Evolutionary conservation across 2,888 invertebrate genomes (phyloP).

Genomic region (Platypus cylindrus): DNA sequence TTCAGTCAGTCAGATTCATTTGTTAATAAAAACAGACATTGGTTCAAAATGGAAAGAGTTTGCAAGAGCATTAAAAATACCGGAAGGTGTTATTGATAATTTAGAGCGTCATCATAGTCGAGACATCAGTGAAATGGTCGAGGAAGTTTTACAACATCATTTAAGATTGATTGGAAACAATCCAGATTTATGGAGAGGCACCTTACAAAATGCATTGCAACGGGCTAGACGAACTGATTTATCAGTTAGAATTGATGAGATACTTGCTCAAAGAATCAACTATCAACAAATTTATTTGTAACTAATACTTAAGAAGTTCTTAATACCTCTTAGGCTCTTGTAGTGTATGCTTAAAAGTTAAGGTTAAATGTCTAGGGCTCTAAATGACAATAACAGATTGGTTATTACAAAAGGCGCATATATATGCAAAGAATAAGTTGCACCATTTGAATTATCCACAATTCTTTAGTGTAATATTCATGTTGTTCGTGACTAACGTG

Average conservation of each 20-base stretch:
- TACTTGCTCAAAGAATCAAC: neutral
- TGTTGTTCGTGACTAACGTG: too few relatives aligned
- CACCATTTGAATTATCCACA: too few relatives aligned
- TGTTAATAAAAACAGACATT: conserved; percentile 20
- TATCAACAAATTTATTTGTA: too few relatives aligned
- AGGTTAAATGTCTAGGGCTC: too few relatives aligned
- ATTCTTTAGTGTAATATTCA: too few relatives aligned
- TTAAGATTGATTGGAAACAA: conserved; percentile 16
- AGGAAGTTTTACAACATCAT: conserved; percentile 20
- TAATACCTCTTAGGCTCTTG: too few relatives aligned
- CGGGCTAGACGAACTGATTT: conserved; percentile 25
- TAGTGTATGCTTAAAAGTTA: too few relatives aligned
- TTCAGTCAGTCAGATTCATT: conserved; percentile 14
- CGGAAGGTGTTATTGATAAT: conserved; percentile 26
- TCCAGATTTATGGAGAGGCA: conserved; percentile 17
- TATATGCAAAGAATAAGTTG: too few relatives aligned
- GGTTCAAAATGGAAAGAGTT: conserved; percentile 29
- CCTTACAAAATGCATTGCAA: conserved; percentile 22
- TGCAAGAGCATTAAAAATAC: conserved; percentile 23
- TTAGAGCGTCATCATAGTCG: conserved; percentile 17
- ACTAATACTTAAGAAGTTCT: too few relatives aligned
- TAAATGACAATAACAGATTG: too few relatives aligned
- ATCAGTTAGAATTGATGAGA: conserved; percentile 13
- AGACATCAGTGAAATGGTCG: conserved; percentile 17
- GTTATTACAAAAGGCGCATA: too few relatives aligned